Conservation (phyloP, 2,888 invertebrate genomes). For the Agrochola lychnidis region DNA sequence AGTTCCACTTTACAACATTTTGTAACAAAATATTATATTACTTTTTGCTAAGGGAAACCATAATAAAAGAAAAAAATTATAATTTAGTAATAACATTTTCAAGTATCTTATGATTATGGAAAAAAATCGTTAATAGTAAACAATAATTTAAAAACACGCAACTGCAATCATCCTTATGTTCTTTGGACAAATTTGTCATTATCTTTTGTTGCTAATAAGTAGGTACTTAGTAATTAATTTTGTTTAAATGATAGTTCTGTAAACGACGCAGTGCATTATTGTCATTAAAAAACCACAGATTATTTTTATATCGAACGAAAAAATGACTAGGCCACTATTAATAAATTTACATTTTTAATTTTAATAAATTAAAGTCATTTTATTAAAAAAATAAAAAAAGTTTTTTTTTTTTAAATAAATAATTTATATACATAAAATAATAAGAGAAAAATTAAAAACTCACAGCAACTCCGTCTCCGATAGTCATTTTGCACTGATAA, state of each 20-base stretch:
- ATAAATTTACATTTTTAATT: neutral
- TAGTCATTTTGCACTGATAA: conserved; percentile 55
- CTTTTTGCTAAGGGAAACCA: too few relatives aligned
- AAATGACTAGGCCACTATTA: neutral
- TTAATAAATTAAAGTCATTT: too few relatives aligned
- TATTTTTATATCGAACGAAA: neutral
- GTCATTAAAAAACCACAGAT: too few relatives aligned
- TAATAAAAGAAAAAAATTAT: neutral
- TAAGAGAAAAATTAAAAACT: neutral
- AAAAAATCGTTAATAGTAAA: neutral
- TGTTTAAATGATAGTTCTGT: too few relatives aligned
- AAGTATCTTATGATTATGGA: neutral
- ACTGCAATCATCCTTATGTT: neutral
- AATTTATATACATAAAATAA: neutral
- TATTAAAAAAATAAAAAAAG: too few relatives aligned
- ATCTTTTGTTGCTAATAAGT: neutral
- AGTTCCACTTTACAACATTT: too few relatives aligned
- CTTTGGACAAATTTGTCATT: neutral
- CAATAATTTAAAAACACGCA: conserved; percentile 4
- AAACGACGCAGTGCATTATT: neutral
- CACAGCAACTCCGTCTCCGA: conserved; percentile 47
- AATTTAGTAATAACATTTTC: neutral
- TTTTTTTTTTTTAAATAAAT: neutral
- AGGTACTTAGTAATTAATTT: too few relatives aligned
- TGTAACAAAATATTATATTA: neutral